A percentile compares a stretch with the other conserved stretches of the same genome.
These are phyloP conservation scores for Catocala nupta DNA, from an alignment of 2,888 invertebrate genomes.

Conservation along the genomic window DNA sequence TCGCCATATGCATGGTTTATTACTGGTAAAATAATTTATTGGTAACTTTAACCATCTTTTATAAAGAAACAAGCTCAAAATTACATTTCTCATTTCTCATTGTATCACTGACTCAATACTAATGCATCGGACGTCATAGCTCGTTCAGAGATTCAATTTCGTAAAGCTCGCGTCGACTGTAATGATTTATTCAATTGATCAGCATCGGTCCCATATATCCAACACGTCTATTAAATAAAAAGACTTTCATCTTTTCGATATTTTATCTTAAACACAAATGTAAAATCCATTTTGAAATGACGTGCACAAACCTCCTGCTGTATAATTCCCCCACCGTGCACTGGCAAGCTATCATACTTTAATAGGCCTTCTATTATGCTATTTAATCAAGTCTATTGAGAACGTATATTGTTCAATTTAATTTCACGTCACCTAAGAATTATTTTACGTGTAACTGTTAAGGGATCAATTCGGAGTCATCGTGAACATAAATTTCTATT, in stretches of 20 bases:
- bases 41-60: not conserved
- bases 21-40: not conserved
- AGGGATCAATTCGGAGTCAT: slow-evolving; percentile 46
- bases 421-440: slow-evolving; percentile 37
- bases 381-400: slow-evolving; percentile 26
- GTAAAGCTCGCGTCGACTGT: slow-evolving; percentile 64
- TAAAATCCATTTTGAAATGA: not conserved
- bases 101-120: slow-evolving; percentile 54
- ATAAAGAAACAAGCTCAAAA: not conserved
- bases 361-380: slow-evolving; percentile 22
- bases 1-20: not conserved
- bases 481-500: slow-evolving; percentile 50
- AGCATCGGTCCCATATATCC: slow-evolving; percentile 35
- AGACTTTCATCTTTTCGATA: slow-evolving; percentile 18
- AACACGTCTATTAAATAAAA: slow-evolving; percentile 14
- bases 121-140: slow-evolving; percentile 69
- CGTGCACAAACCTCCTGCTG: not conserved
- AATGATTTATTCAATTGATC: slow-evolving; percentile 67
- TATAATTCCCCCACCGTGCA: not conserved
- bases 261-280: no score
- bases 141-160: slow-evolving; percentile 66
- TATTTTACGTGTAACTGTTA: slow-evolving; percentile 41
- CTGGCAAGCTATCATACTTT: not conserved
- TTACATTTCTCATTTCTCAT: slow-evolving; percentile 27
- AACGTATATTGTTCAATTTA: slow-evolving; percentile 34